Evolutionary conservation across 2,888 invertebrate genomes (phyloP).

Genomic region (Noctua fimbriata): DNA sequence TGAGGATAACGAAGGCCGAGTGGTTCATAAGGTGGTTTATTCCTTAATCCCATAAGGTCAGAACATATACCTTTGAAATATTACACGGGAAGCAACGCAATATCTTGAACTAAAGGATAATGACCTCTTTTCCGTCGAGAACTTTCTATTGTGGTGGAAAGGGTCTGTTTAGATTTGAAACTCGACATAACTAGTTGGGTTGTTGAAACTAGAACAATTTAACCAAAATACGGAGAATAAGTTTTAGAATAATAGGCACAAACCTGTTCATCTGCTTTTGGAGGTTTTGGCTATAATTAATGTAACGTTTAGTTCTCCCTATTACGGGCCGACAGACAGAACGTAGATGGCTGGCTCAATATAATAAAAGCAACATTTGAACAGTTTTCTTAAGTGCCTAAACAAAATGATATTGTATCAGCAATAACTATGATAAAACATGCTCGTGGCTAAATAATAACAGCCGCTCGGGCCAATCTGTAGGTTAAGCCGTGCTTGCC

Average conservation of each 20-base stretch:
- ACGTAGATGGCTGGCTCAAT: not conserved
- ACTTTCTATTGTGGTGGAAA: slow-evolving; percentile 23
- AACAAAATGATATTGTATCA: not conserved
- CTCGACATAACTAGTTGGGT: not conserved
- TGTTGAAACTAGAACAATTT: slow-evolving; percentile 1
- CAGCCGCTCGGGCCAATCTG: no score
- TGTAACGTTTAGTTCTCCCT: not conserved
- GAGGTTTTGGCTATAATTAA: not conserved
- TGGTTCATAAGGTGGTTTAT: not conserved
- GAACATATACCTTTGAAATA: slow-evolving; percentile 37
- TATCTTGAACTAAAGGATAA: slow-evolving; percentile 17
- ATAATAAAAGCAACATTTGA: not conserved
- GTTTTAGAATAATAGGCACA: not conserved
- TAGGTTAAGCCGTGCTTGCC: no score
- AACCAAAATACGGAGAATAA: not conserved
- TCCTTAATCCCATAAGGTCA: slow-evolving; percentile 20
- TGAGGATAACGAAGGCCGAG: not conserved
- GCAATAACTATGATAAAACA: not conserved
- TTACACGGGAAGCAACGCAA: slow-evolving; percentile 23
- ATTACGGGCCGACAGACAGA: not conserved
- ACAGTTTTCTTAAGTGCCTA: not conserved
- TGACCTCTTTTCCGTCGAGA: slow-evolving; percentile 6
- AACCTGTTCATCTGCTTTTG: not conserved
- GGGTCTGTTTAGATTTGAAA: slow-evolving; percentile 25
- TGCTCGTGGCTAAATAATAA: no score